Percentiles rank a stretch among this genome's conserved stretches.
phyloP scores from a whole-genome alignment of 2,113 vertebrate species.

The Sarotherodon lohbergeri region DNA sequence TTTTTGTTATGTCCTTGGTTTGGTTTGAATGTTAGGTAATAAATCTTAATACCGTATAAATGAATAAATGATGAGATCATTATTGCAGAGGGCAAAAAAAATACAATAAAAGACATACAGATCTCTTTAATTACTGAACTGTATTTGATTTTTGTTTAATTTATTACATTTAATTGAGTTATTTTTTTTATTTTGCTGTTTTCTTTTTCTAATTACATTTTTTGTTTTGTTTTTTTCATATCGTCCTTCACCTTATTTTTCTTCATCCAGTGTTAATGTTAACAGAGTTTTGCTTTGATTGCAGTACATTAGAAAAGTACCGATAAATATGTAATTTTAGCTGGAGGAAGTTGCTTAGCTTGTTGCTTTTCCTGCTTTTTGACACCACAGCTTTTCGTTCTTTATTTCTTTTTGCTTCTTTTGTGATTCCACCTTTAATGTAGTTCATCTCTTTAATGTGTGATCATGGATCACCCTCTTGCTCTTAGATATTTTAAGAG shows the following conservation, averaged over 20 bases:
- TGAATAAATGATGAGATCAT: neutral
- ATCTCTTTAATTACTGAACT: neutral
- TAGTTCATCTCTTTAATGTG: neutral
- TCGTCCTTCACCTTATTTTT: neutral
- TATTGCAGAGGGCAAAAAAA: neutral
- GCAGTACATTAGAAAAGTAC: rapidly evolving
- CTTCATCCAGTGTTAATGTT: neutral
- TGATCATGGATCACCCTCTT: neutral
- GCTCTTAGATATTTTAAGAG: neutral
- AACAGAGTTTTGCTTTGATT: neutral
- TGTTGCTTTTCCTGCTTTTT: neutral
- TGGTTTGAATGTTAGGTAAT: neutral
- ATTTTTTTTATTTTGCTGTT: neutral
- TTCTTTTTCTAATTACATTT: neutral
- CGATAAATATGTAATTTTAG: rapidly evolving
- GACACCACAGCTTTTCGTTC: neutral
- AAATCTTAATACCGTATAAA: rapidly evolving
- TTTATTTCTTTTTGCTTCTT: neutral
- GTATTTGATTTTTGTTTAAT: neutral
- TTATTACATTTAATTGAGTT: neutral
- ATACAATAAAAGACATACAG: neutral
- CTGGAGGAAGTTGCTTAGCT: neutral
- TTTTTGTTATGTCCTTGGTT: neutral
- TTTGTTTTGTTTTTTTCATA: neutral
- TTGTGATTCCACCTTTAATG: neutral